Evolutionary conservation across 1,140 invertebrate species (phyloP), one percentile per base, ranked within the genome.

Genomic region (Cotesia chilonis): DNA sequence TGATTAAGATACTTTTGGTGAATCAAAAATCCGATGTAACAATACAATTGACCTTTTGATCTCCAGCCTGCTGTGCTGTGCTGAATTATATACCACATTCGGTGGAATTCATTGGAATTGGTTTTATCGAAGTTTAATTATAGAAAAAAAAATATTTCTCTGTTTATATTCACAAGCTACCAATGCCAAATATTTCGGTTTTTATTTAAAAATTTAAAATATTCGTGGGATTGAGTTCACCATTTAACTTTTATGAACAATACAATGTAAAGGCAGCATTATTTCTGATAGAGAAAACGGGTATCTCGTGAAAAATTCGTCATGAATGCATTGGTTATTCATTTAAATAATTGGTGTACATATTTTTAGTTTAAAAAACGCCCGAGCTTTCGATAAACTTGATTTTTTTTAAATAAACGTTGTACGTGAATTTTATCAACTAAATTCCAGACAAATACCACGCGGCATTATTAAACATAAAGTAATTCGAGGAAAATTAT

Each of bases 1-100:
- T 75, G 59, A 72, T 77, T 75, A 76, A 75, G 36, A 75, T 71
- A 74, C 70, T 78, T 74, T 75, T 59, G 28, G 28, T 28, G 28
- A 28, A 28, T 28, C 28, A 57, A 75, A 69, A 71, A 68, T 63
- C 65, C 72, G 68, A 66, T 47, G 41, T 9, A 47, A 9, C 10
- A 2, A 7, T 10, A 47, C 6, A 7, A 47, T 28, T 28, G 28
- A 28, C 28, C 28, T 28, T 28, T 28, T 1, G 28, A 28, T 28
- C 28, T 28, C 28, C 28, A 28, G 28, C 28, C 2, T 28, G 28
- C 10, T 47, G 38, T 41, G 0, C 9, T 41, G 41, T 10, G 0
- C 1, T 47, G 41, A 6, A 47, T 47, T 2, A 6, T 9, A 57
- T 12, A 4, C 3, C n/a, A 14, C 12, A 57, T 4, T 57, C 54